These are phyloP conservation scores for Amblyopsis rosae DNA, from an alignment of 2,113 vertebrate genomes.

Conservation along the genomic window DNA sequence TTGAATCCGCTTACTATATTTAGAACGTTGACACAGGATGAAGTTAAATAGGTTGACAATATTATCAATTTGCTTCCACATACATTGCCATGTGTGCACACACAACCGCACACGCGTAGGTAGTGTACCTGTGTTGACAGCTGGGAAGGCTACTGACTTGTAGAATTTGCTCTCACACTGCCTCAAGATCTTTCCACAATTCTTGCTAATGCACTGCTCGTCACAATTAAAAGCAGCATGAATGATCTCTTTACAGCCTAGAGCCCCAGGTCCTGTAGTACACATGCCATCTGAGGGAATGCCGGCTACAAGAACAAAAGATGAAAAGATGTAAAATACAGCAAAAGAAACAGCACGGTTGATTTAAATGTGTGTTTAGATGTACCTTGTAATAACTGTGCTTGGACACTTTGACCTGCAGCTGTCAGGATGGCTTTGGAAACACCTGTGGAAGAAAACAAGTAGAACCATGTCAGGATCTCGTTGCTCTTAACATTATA, in stretches of 20 bases:
- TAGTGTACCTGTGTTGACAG: constrained; percentile 59
- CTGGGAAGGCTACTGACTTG: constrained; percentile 59
- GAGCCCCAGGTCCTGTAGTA: constrained; percentile 51
- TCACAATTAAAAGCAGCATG: constrained; percentile 21
- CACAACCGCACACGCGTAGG: too few relatives aligned
- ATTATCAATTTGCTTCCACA: too few relatives aligned
- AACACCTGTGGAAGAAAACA: constrained; percentile 45
- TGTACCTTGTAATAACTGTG: constrained; percentile 48
- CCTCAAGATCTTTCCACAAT: constrained; percentile 51
- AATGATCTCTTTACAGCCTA: constrained; percentile 58
- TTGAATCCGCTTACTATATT: too few relatives aligned
- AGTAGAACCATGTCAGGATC: not conserved
- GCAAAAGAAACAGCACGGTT: not conserved
- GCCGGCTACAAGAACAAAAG: constrained; percentile 24
- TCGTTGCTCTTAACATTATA: not conserved
- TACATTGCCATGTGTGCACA: not conserved
- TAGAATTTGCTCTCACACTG: constrained; percentile 55
- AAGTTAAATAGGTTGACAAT: too few relatives aligned
- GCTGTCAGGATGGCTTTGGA: constrained; percentile 60
- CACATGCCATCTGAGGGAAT: constrained; percentile 16
- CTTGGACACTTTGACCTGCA: constrained; percentile 42
- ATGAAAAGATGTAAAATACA: not conserved
- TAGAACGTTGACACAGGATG: too few relatives aligned
- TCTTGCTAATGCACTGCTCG: constrained; percentile 30
- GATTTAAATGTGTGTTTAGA: not conserved